phyloP scores from a whole-genome alignment of 2,888 invertebrate genomes.

The Philonicus albiceps region DNA sequence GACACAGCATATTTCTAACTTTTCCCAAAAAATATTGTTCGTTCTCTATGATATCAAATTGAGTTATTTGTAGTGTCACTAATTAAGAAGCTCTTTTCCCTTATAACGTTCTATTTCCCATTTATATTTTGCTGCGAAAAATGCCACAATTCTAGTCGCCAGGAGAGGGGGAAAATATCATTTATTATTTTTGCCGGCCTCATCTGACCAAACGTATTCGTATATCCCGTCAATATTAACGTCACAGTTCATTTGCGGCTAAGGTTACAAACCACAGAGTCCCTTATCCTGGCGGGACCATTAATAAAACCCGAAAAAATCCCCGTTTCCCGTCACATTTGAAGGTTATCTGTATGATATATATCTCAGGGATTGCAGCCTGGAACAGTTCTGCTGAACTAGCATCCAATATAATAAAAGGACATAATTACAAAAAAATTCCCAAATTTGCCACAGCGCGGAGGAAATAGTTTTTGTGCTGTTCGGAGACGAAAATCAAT shows the following conservation, averaged over 20 bases:
- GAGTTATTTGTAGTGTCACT: not conserved
- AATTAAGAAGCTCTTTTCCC: not conserved
- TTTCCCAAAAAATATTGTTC: not conserved
- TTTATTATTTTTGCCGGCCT: not conserved
- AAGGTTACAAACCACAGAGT: not conserved
- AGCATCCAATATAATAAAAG: constrained; percentile 13
- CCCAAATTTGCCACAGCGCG: not conserved
- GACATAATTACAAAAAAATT: constrained; percentile 17
- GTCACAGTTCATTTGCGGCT: constrained; percentile 6
- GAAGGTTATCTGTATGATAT: constrained; percentile 14
- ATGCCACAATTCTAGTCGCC: not conserved
- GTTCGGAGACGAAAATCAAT: constrained; percentile 11
- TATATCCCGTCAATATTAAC: not conserved
- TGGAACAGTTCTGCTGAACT: not conserved
- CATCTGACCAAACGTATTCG: not conserved
- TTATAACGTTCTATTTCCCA: not conserved
- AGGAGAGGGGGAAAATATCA: not conserved
- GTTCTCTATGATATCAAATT: not conserved
- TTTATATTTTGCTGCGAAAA: not conserved
- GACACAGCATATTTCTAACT: not conserved
- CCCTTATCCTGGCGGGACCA: not conserved
- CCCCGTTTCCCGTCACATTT: not conserved
- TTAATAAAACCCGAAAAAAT: not conserved
- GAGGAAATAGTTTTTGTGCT: not conserved
- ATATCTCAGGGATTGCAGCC: not conserved